Percentiles rank a stretch among this genome's conserved stretches.
Evolutionary conservation across 2,113 vertebrate genomes (phyloP).

Genomic region (Sterrhoptilus dennistouni): DNA sequence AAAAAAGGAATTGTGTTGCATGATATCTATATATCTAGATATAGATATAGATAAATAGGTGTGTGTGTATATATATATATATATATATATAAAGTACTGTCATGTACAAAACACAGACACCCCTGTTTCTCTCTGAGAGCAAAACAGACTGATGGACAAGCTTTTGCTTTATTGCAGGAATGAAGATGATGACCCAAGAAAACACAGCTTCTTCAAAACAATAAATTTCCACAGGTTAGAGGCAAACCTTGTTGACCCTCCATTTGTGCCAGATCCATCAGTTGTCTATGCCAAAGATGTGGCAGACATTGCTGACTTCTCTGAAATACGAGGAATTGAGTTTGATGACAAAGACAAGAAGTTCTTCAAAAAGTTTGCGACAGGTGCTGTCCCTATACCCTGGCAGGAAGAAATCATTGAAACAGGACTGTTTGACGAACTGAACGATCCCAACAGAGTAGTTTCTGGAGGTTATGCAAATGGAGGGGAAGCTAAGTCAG

Average conservation of each 20-base stretch:
- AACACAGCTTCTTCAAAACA: constrained; percentile 87
- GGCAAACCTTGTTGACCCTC: constrained; percentile 84
- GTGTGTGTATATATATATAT: no score
- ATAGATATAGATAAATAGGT: no score
- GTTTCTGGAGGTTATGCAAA: constrained; percentile 54
- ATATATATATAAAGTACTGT: not conserved
- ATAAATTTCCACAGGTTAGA: constrained; percentile 91
- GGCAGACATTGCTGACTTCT: constrained; percentile 89
- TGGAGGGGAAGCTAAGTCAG: constrained; percentile 74
- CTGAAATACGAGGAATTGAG: constrained; percentile 85
- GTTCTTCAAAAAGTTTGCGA: constrained; percentile 89
- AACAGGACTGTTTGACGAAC: constrained; percentile 85
- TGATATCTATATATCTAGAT: no score
- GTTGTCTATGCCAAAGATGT: constrained; percentile 93
- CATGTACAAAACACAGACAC: not conserved
- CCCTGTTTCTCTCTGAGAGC: not conserved
- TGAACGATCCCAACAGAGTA: constrained; percentile 82
- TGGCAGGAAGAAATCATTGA: constrained; percentile 93
- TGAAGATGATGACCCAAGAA: constrained; percentile 83
- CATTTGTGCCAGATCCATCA: constrained; percentile 88
- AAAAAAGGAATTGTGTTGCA: not conserved
- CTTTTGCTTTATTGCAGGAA: constrained; percentile 72
- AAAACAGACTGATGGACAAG: not conserved
- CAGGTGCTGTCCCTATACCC: constrained; percentile 81
- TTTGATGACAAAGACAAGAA: constrained; percentile 88